A percentile compares a stretch with the other conserved stretches of the same genome.
These are phyloP conservation scores for Watsonalla binaria DNA, from an alignment of 2,888 invertebrate species.

Conservation along the genomic window DNA sequence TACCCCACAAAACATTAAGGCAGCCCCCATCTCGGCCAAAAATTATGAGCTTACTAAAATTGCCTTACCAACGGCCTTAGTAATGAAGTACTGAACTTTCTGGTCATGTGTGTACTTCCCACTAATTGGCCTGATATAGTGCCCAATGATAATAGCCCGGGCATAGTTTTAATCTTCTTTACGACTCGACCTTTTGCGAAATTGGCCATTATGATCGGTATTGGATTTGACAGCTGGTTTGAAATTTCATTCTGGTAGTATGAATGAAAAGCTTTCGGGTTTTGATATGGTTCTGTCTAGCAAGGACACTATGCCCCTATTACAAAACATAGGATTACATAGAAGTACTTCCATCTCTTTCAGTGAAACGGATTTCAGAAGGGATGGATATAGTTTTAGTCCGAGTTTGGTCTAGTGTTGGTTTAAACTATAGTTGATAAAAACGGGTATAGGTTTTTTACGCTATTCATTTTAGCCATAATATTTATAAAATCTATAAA, in stretches of 20 bases:
- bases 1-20: conserved; percentile 1
- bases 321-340: no score
- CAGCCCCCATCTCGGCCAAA: conserved; percentile 23
- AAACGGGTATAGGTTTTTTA: no score
- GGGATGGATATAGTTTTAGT: no score
- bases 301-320: no score
- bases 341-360: no score
- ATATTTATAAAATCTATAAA: no score
- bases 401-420: no score
- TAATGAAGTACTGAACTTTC: conserved; percentile 73
- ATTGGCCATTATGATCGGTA: conserved; percentile 27
- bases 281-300: background rate
- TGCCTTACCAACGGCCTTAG: conserved; percentile 50
- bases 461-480: no score
- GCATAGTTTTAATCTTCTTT: conserved; percentile 73
- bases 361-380: no score
- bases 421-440: no score
- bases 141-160: conserved; percentile 52
- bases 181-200: conserved; percentile 59
- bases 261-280: background rate
- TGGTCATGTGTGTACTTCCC: conserved; percentile 57
- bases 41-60: conserved; percentile 52
- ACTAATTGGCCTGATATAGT: conserved; percentile 63
- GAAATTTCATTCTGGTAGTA: no score
- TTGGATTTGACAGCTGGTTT: background rate